Evolutionary conservation across 2,888 invertebrate genomes (phyloP), one percentile per base, ranked within the genome.

Genomic region (Drosophila pegasa): DNA sequence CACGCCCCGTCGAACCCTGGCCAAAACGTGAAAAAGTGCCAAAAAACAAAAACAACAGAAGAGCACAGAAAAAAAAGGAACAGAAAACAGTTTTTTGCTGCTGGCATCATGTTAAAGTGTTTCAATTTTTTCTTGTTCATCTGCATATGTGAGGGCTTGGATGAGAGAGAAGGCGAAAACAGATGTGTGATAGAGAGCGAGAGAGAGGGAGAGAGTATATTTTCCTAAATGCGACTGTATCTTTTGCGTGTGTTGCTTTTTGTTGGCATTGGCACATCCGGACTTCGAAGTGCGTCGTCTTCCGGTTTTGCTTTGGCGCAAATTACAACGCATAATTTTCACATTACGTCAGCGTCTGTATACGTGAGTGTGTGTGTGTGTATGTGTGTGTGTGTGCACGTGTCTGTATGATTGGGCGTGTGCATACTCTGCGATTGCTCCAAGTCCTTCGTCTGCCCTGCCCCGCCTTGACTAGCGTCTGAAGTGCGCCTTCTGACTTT

Each of bases 241-340:
- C 40, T 79, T 55, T 80, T 35, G 50, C 35, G 12, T 7, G 25
- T 50, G 41, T 61, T 57, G 47, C 35, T 45, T 41, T 59, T 58
- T 68, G 51, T 71, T 71, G 55, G 45, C 70, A 72, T 67, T 76
- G 71, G 80, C 76, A 78, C 71, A 64, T 77, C 79, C 77, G 77
- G 59, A 69, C 59, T 52, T 7, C 33, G 59, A 69, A 86, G 88
- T 83, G 86, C 88, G 86, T 82, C 88, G 68, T 68, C 88, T 86
- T 88, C 83, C 88, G 80, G 64, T 81, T 72, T 79, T 82, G 80
- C 88, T 73, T 86, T 76, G 73, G 74, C 75, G 74, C 78, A 87
- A 87, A 89, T 87, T 89, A 89, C 80, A 71, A 61, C 82, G 87
- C 88, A 87, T 89, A 89, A 87, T 87, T 89, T 87, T 87, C 88